Evolutionary conservation across 2,888 invertebrate genomes (phyloP), one percentile per base, ranked within the genome.

Genomic region (Rhimphoctona megacephalus): DNA sequence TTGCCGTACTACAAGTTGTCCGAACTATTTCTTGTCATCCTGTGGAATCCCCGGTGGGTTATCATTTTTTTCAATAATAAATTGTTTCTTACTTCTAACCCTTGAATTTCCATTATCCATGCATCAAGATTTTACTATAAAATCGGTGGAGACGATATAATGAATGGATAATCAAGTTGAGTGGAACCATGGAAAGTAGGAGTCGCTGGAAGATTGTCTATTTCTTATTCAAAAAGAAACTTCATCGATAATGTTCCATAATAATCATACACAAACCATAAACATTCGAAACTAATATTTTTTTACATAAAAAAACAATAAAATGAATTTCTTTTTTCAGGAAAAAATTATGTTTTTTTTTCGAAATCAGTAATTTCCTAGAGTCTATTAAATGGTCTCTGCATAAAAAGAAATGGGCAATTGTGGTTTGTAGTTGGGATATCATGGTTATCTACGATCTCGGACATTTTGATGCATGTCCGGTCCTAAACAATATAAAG

Each of bases 391-490:
- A 49, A 78, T 54, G 25, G 8, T 14, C 14, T 33, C 17, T 19
- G 2, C 57, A 70, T 33, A 22, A 57, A 61, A 79, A 79, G 46
- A 46, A 79, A 79, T 79, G 4, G 54, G 17, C 70, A 61, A 61
- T 70, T 49, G n/a, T 49, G 72, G 46, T 46, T 72, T 19, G 25
- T 57, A 39, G 67, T 30, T 66, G 30, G 25, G 0, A 22, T 3
- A 22, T 8, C 17, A 22, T 14, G 19, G 33, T 69, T 70, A 54
- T 79, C 69, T 79, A 54, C 39, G 46, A 79, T 79, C 57, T 57
- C n/a, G 25, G 46, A 72, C 49, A 72, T 72, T 80, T 64, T 80
- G 70, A 80, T 61, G n/a, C 33, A 70, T 57, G 46, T 9, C 30
- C 61, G 25, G 19, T 49, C 46, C 43, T 19, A 22, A 61, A 61